Conservation (phyloP, 1,140 invertebrate genomes). For the Pentalonia nigronervosa region DNA sequence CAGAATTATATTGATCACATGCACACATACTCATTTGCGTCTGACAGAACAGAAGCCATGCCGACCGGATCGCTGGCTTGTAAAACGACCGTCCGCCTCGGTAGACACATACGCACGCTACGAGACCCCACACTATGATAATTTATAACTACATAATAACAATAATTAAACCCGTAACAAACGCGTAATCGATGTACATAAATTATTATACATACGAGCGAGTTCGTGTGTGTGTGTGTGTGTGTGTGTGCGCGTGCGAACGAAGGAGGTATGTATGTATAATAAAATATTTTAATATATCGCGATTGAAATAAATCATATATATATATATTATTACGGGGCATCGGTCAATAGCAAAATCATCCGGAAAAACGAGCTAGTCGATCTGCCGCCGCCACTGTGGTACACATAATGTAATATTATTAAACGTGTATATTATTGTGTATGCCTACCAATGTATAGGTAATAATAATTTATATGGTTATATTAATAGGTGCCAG, state of each 20-base stretch:
- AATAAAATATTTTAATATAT: not conserved
- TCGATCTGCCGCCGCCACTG: not conserved
- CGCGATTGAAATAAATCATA: not conserved
- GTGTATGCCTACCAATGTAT: not conserved
- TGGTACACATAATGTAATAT: not conserved
- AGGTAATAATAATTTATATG: not conserved
- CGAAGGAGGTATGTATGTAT: not conserved
- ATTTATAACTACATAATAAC: conserved; percentile 38
- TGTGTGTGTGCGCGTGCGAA: not conserved
- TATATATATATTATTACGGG: not conserved
- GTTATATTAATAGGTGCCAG: too few species aligned
- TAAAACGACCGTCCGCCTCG: conserved; percentile 21
- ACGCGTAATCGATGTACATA: conserved; percentile 23
- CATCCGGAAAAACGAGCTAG: not conserved
- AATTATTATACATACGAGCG: not conserved
- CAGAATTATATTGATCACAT: conserved; percentile 21
- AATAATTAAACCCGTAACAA: conserved; percentile 38
- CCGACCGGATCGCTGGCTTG: not conserved
- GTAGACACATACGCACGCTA: not conserved
- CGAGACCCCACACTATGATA: conserved; percentile 42
- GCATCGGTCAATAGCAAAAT: not conserved
- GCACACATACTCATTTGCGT: not conserved
- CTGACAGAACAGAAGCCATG: conserved; percentile 26
- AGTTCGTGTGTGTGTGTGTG: not conserved
- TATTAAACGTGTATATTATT: not conserved